phyloP scores from a whole-genome alignment of 2,888 invertebrate genomes.

The Amblyjoppa proteus region DNA sequence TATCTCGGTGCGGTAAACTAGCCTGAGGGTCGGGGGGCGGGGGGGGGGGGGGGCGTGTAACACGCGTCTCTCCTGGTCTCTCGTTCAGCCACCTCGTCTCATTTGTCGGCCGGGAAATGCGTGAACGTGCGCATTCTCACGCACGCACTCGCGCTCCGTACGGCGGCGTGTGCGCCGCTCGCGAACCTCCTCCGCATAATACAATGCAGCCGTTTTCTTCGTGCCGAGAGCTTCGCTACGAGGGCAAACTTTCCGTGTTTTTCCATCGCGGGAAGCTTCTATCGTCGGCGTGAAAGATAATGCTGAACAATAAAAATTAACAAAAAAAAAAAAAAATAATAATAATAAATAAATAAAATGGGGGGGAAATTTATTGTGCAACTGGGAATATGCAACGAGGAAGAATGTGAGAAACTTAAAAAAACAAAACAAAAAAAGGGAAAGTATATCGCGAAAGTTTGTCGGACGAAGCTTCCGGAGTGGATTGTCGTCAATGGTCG shows the following conservation, averaged over 20 bases:
- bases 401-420: too few relatives aligned
- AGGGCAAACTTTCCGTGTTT: slow-evolving; percentile 57
- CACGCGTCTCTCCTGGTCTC: slow-evolving; percentile 39
- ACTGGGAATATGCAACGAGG: neutral
- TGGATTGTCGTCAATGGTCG: neutral
- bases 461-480: neutral
- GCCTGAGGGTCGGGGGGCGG: slow-evolving; percentile 21
- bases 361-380: neutral
- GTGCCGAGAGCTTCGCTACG: slow-evolving; percentile 16
- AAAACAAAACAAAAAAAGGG: neutral
- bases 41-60: neutral
- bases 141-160: slow-evolving; percentile 22
- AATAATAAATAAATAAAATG: neutral
- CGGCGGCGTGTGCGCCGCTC: slow-evolving; percentile 10
- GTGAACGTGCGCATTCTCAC: slow-evolving; percentile 15
- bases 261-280: slow-evolving; percentile 2
- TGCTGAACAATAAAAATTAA: slow-evolving; percentile 6
- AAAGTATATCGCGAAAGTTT: neutral
- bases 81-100: slow-evolving; percentile 33
- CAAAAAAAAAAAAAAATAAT: neutral
- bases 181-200: slow-evolving; percentile 45
- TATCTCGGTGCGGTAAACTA: slow-evolving; percentile 64
- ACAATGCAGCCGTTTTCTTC: slow-evolving; percentile 53
- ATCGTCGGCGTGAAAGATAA: slow-evolving; percentile 37
- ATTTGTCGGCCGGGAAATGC: slow-evolving; percentile 47